Evolutionary conservation across 2,888 invertebrate genomes (phyloP).

Genomic region (Apotomis capreana): DNA sequence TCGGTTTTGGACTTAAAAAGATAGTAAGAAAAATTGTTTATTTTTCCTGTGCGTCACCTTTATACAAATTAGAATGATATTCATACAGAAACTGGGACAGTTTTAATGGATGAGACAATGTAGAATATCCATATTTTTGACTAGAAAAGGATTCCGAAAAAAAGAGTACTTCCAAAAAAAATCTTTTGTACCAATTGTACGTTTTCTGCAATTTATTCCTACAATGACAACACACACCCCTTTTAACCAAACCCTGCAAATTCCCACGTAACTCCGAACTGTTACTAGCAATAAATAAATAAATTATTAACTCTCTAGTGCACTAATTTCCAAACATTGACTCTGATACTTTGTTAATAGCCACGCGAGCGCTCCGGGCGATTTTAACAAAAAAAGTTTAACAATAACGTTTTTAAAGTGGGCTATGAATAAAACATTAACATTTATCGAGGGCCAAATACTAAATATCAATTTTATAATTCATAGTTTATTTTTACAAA

Average conservation of each 20-base stretch:
- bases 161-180: too few relatives aligned
- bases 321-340: constrained; percentile 71
- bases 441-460: constrained; percentile 22
- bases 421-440: constrained; percentile 69
- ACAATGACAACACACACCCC: constrained; percentile 14
- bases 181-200: not conserved
- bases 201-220: too few relatives aligned
- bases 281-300: constrained; percentile 44
- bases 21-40: too few relatives aligned
- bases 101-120: too few relatives aligned
- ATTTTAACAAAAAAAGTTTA: constrained; percentile 60
- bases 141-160: too few relatives aligned
- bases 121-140: too few relatives aligned
- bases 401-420: constrained; percentile 54
- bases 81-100: too few relatives aligned
- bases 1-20: too few relatives aligned
- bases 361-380: constrained; percentile 76
- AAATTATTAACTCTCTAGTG: constrained; percentile 55
- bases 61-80: too few relatives aligned
- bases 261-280: constrained; percentile 62
- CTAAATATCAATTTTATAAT: constrained; percentile 12
- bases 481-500: not conserved
- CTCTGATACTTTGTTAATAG: constrained; percentile 63
- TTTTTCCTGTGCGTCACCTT: too few relatives aligned
- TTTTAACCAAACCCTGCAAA: constrained; percentile 45